These are phyloP conservation scores for Pelmatolapia mariae DNA, from an alignment of 2,113 vertebrate genomes.

Conservation along the genomic window DNA sequence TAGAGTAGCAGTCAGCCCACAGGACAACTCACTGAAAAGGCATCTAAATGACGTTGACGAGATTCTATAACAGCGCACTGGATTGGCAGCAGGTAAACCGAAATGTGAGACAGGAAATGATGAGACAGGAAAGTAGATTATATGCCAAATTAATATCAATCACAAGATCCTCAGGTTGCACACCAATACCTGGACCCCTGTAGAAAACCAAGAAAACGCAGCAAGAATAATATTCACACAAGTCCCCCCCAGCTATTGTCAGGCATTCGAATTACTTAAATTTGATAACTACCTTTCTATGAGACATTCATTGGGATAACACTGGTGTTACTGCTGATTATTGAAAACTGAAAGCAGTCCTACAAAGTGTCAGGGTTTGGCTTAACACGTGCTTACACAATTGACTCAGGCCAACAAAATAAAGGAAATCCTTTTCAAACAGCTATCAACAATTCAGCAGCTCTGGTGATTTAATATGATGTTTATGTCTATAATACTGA, in stretches of 20 bases:
- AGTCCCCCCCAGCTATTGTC: neutral
- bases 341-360: neutral
- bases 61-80: neutral
- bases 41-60: neutral
- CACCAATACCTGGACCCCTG: neutral
- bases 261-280: neutral
- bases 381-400: neutral
- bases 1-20: neutral
- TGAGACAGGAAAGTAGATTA: neutral
- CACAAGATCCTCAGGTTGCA: neutral
- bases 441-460: neutral
- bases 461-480: neutral
- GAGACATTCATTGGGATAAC: neutral
- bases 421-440: neutral
- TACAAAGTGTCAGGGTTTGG: neutral
- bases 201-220: neutral
- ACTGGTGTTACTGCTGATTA: slow-evolving; percentile 7
- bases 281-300: neutral
- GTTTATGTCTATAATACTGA: neutral
- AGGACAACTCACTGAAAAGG: neutral
- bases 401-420: neutral
- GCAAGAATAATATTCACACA: neutral
- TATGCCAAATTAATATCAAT: neutral
- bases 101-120: neutral
- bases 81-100: neutral